phyloP scores from a whole-genome alignment of 2,888 invertebrate species.

The Alsophila aescularia region DNA sequence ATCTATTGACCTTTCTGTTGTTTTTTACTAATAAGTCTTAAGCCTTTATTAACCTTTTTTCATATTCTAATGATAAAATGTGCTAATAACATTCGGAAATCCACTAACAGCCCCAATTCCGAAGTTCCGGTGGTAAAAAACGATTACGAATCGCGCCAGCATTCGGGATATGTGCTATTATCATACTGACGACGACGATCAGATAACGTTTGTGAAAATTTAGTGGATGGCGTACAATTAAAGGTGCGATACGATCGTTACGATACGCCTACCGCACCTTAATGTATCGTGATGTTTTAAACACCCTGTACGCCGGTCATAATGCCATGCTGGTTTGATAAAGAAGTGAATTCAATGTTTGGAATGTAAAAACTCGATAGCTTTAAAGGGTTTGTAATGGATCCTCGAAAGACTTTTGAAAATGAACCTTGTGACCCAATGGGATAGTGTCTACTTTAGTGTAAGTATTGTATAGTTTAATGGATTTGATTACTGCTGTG shows the following conservation, averaged over 20 bases:
- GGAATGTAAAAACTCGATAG: constrained; percentile 26
- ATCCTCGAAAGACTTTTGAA: background rate
- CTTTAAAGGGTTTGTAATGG: constrained; percentile 17
- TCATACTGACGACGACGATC: constrained; percentile 71
- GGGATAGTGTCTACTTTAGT: background rate
- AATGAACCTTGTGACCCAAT: background rate
- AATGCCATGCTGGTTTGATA: constrained; percentile 29
- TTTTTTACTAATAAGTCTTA: no score
- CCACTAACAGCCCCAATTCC: constrained; percentile 17
- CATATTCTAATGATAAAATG: background rate
- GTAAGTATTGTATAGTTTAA: background rate
- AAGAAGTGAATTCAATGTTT: constrained; percentile 31
- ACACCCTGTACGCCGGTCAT: constrained; percentile 39
- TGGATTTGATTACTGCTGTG: constrained; percentile 3
- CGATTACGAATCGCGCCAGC: constrained; percentile 60
- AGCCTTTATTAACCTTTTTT: no score
- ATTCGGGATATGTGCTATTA: constrained; percentile 75
- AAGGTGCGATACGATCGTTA: constrained; percentile 66
- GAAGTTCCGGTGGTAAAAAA: constrained; percentile 46
- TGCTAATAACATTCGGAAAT: constrained; percentile 4
- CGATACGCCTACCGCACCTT: constrained; percentile 64
- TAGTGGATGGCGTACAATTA: constrained; percentile 76
- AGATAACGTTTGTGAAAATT: constrained; percentile 79
- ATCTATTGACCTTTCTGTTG: no score
- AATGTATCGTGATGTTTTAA: constrained; percentile 50